Conservation (phyloP, 2,888 invertebrate species). For the Caenorhabditis becei region DNA sequence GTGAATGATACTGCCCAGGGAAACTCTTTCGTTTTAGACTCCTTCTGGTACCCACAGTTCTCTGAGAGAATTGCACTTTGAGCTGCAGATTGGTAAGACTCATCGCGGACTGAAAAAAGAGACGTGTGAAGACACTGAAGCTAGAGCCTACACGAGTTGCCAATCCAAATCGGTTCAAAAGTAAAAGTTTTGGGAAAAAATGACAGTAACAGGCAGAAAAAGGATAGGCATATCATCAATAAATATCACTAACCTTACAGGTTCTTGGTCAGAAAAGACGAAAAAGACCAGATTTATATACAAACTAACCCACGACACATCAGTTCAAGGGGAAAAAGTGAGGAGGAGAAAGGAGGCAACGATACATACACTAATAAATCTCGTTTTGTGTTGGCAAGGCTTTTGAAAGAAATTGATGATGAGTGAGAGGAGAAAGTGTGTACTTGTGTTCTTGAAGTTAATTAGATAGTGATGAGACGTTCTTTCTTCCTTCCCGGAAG, state of each 20-base stretch:
- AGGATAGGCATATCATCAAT: conserved; percentile 25
- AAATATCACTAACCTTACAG: background rate
- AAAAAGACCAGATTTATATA: conserved; percentile 24
- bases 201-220: conserved; percentile 6
- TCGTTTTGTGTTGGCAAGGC: conserved; percentile 13
- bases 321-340: conserved; percentile 12
- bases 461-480: background rate
- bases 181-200: conserved; percentile 7
- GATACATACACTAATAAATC: conserved; percentile 18
- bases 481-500: background rate
- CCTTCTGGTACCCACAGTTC: conserved; percentile 48
- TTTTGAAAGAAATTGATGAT: conserved; percentile 3
- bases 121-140: too few relatives aligned
- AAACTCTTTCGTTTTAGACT: conserved; percentile 51
- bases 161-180: conserved; percentile 60
- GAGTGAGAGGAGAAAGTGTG: background rate
- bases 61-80: conserved; percentile 24
- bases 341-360: background rate
- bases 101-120: conserved; percentile 37
- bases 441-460: conserved; percentile 5
- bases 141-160: conserved; percentile 47
- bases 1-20: conserved; percentile 78
- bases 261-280: conserved; percentile 8
- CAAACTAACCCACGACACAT: conserved; percentile 23
- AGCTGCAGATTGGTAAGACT: conserved; percentile 20